Conservation (phyloP, 1,140 invertebrate species). For the Leptinotarsa texana region DNA sequence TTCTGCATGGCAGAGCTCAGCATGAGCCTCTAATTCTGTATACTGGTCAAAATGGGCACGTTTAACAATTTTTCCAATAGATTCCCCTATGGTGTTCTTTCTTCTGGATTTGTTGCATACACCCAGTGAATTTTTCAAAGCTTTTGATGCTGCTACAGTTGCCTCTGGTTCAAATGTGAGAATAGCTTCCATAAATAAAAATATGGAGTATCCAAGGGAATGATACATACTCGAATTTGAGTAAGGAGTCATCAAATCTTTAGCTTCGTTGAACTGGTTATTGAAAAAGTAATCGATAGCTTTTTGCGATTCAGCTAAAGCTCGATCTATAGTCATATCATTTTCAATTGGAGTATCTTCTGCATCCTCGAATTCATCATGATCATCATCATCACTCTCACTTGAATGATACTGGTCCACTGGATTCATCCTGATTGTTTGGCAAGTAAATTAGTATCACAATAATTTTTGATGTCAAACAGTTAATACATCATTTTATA, state of each 20-base stretch:
- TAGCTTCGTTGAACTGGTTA: slow-evolving; percentile 83
- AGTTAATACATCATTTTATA: too few species aligned
- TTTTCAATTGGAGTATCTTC: slow-evolving; percentile 37
- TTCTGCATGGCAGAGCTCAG: slow-evolving; percentile 93
- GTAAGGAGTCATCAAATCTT: slow-evolving; percentile 74
- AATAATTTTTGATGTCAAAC: too few species aligned
- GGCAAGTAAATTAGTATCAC: too few species aligned
- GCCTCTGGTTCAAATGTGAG: slow-evolving; percentile 87
- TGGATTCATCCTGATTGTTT: not conserved
- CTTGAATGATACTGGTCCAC: not conserved
- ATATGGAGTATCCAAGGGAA: slow-evolving; percentile 85
- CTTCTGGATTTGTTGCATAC: slow-evolving; percentile 76
- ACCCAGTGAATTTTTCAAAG: slow-evolving; percentile 74
- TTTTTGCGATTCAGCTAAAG: slow-evolving; percentile 69
- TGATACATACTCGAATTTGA: slow-evolving; percentile 87
- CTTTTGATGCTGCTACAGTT: slow-evolving; percentile 72
- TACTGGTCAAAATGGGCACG: slow-evolving; percentile 77
- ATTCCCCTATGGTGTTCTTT: slow-evolving; percentile 75
- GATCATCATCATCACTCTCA: slow-evolving; percentile 8
- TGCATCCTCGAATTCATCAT: slow-evolving; percentile 42
- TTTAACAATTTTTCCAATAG: slow-evolving; percentile 80
- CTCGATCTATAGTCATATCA: slow-evolving; percentile 65
- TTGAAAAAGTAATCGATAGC: slow-evolving; percentile 85
- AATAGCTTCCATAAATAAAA: slow-evolving; percentile 89
- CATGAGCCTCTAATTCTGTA: slow-evolving; percentile 86